Evolutionary conservation across 1,140 invertebrate genomes (phyloP), one percentile per base, ranked within the genome.

Genomic region (Tribolium castaneum): DNA sequence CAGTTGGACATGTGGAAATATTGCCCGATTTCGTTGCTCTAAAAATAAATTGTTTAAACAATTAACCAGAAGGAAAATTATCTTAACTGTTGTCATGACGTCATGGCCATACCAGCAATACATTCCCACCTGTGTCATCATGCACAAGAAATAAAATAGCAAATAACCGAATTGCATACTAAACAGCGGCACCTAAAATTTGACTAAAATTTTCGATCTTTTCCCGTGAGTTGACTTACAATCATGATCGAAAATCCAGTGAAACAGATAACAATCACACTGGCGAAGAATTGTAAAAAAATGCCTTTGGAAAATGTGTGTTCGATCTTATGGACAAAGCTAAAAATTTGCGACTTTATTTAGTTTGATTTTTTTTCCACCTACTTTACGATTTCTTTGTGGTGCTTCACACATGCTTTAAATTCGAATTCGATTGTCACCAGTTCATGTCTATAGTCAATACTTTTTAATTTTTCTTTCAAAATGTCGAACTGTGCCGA

Each of bases 211-310:
- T 45, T 10, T n/a, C n/a, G n/a, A 45, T 2, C 9, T 45, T 45
- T 9, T 9, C 39, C 6, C 0, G 6, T 30, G 25, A 45, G 39
- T 45, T 9, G 7, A 54, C 78, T 76, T 66, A 82, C 82, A 51
- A 83, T 59, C 13, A 82, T 54, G 35, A 83, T 75, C 66, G 80
- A 78, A 79, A 83, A 83, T 54, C 82, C 82, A 6, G 82, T 83
- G 22, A 82, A 62, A 22, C 82, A 83, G 10, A 83, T 83, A 3
- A 83, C 76, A 5, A 82, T 39, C 7, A 78, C 81, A 50, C 82
- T 83, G 54, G 81, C 82, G 7, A 82, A 13, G 78, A 83, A 83
- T 59, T 82, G 81, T 9, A 83, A 51, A 39, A 83, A 81, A 10
- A 82, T 81, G 6, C 78, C 82, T 49, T 77, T 75, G 1, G 82